Conservation (phyloP, 2,888 invertebrate species). For the Abscondita cerata region DNA sequence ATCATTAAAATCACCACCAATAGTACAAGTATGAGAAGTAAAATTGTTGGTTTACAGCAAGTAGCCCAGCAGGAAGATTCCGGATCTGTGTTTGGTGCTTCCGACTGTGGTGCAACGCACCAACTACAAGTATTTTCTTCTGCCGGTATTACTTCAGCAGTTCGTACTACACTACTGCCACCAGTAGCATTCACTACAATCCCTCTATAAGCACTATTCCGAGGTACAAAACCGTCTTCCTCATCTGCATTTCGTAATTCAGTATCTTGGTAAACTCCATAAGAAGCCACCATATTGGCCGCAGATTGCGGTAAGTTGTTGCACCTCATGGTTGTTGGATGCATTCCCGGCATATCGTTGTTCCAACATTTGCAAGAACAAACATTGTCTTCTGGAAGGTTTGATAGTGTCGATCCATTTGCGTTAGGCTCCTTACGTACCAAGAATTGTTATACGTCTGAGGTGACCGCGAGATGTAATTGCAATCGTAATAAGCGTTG, state of each 20-base stretch:
- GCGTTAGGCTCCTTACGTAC: slow-evolving; percentile 48
- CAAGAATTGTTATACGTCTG: slow-evolving; percentile 52
- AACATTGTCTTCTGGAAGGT: slow-evolving; percentile 10
- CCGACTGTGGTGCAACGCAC: slow-evolving; percentile 46
- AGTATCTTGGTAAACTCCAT: slow-evolving; percentile 57
- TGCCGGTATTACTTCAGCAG: slow-evolving; percentile 24
- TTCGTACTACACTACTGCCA: slow-evolving; percentile 51
- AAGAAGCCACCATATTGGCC: slow-evolving; percentile 56
- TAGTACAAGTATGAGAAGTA: slow-evolving; percentile 64
- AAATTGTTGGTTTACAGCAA: slow-evolving; percentile 66
- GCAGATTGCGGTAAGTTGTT: slow-evolving; percentile 31
- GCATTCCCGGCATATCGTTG: slow-evolving; percentile 30
- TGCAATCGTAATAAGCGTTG: slow-evolving; percentile 35
- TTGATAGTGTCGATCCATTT: slow-evolving; percentile 26
- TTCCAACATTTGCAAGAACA: slow-evolving; percentile 39
- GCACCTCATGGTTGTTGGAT: slow-evolving; percentile 23
- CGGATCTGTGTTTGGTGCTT: slow-evolving; percentile 30
- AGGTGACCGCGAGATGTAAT: slow-evolving; percentile 41
- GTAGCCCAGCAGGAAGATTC: slow-evolving; percentile 55
- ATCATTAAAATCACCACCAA: slow-evolving; percentile 65
- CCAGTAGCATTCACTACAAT: slow-evolving; percentile 57
- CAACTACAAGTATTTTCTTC: slow-evolving; percentile 46
- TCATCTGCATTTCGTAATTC: slow-evolving; percentile 48
- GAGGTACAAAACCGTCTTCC: slow-evolving; percentile 53
- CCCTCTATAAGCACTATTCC: slow-evolving; percentile 48